Conservation (phyloP, 2,797 vertebrate species). For the Paramormyrops hopkinsi region DNA sequence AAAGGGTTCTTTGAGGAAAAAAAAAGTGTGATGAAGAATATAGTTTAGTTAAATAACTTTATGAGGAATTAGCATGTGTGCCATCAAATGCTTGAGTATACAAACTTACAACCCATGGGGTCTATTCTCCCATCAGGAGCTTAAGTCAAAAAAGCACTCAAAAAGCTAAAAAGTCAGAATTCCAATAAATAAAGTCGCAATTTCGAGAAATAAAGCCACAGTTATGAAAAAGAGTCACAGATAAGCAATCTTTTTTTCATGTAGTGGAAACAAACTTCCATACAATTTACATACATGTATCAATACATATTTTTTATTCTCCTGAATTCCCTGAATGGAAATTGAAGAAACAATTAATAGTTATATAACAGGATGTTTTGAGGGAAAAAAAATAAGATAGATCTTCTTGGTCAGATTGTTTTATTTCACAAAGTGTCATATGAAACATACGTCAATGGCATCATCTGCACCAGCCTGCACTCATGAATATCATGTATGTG, state of each 20-base stretch:
- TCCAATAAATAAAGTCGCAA: background rate
- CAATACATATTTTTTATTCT: background rate
- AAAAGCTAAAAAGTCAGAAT: background rate
- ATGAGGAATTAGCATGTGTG: background rate
- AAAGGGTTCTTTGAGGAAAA: background rate
- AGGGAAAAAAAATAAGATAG: background rate
- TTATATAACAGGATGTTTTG: background rate
- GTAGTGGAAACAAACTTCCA: background rate
- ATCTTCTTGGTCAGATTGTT: background rate
- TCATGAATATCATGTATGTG: background rate
- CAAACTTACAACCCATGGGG: background rate
- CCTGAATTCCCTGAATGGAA: background rate
- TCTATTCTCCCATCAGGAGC: background rate
- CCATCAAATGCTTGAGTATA: background rate
- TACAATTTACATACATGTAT: background rate
- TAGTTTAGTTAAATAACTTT: background rate
- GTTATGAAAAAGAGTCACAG: background rate
- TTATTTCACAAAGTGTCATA: background rate
- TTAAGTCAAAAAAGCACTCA: background rate
- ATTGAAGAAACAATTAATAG: background rate
- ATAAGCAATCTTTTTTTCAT: background rate
- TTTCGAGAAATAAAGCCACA: background rate
- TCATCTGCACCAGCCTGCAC: background rate
- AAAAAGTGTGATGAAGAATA: background rate
- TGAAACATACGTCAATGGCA: background rate